A percentile compares a stretch with the other conserved stretches of the same genome.
Evolutionary conservation across 2,888 invertebrate species (phyloP).

Genomic region (Brachyptera putata): DNA sequence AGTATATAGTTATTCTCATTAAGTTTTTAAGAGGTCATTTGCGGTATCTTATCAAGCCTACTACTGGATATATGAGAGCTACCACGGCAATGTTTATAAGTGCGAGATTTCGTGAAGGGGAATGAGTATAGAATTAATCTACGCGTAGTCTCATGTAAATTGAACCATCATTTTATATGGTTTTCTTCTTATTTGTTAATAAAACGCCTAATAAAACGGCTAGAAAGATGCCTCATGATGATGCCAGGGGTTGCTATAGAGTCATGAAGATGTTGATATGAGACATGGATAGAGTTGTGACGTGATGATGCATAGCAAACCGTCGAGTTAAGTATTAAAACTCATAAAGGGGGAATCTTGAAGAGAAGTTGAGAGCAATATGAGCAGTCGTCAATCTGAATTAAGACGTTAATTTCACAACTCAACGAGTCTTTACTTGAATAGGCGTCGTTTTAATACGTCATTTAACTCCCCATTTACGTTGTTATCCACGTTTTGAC

Average conservation of each 20-base stretch:
- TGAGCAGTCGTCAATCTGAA: constrained; percentile 16
- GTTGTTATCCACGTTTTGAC: constrained; percentile 1
- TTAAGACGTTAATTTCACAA: constrained; percentile 14
- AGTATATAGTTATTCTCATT: too few relatives aligned
- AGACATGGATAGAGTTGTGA: not conserved
- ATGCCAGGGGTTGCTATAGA: not conserved
- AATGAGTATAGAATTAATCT: too few relatives aligned
- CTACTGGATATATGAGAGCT: too few relatives aligned
- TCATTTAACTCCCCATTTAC: constrained; percentile 10
- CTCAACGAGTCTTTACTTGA: not conserved
- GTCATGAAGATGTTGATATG: too few relatives aligned
- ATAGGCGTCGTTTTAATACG: constrained; percentile 2
- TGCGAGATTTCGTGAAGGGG: not conserved
- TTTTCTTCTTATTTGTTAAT: not conserved
- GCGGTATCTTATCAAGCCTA: too few relatives aligned
- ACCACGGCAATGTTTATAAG: too few relatives aligned
- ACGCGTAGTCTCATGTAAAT: too few relatives aligned
- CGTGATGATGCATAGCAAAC: not conserved
- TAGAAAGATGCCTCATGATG: not conserved
- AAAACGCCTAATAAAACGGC: not conserved
- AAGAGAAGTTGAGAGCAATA: constrained; percentile 14
- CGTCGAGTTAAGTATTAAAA: constrained; percentile 6
- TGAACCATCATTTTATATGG: constrained; percentile 2
- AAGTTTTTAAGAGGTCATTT: too few relatives aligned
- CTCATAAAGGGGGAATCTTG: constrained; percentile 8